Base-by-base conservation (phyloP, 2,888 invertebrate genomes). In the Thymelicus lineola region DNA sequence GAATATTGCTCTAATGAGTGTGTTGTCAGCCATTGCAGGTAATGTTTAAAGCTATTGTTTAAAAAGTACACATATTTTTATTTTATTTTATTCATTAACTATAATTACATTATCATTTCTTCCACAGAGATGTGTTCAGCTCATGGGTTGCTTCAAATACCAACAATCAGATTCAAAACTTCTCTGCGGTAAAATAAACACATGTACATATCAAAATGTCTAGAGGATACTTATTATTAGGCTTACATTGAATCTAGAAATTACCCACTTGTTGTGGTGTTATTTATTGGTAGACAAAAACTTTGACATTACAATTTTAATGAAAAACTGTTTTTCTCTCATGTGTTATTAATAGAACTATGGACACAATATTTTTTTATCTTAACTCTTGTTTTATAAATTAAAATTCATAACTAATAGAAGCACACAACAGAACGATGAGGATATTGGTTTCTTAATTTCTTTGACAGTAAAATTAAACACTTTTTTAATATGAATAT, bases 1-100 rank as follows among this genome's bases (percentile, higher is more conserved):
- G 98, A 98, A 89, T 99, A 98, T 90, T 99, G 98, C 94, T 98
- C 98, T 91, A 98, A 98, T 91, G 98, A 98, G 90, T 99, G 98
- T 93, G 98, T 98, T 75, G 98, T 98, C 87, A 97, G 97, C 88
- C 98, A 99, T 91, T 98, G 98, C 96, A 97, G 98, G 96, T 94
- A 86, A 17, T 55, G 15, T 59, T 46, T 58, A 36, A 20, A 20
- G 14, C 20, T 42, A 20, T n/a, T 10, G 12, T 50, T 48, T 46
- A 38, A 42, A 38, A 57, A 35, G n/a, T 35, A 36, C 28, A 57
- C 36, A 28, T 57, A 10, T 10, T 5, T 57, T 28, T 46, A 3
- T 42, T 42, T 42, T 4, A 42, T 4, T 12, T 42, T 10, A 10
- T 42, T 4, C 1, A 12, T 1, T 38, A 42, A 5, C 7, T 15